Evolutionary conservation across 2,113 vertebrate genomes (phyloP).

Genomic region (Salvelinus fontinalis): DNA sequence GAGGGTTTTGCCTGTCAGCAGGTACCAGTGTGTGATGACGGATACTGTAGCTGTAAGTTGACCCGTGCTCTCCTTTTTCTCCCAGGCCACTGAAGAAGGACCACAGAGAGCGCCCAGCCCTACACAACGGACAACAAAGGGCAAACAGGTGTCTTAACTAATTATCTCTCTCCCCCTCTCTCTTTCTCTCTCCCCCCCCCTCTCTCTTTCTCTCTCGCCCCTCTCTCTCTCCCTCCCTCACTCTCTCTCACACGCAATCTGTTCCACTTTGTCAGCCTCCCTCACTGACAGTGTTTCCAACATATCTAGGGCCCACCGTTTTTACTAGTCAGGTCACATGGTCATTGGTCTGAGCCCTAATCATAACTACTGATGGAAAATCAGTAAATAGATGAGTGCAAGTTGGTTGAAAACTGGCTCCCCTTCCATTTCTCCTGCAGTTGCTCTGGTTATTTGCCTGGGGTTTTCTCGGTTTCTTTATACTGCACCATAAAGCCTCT

Average conservation of each 20-base stretch:
- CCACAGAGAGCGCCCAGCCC: neutral
- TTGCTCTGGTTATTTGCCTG: too few relatives aligned
- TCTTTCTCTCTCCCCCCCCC: neutral
- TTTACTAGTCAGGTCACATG: too few relatives aligned
- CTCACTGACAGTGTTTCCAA: neutral
- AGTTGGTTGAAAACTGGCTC: too few relatives aligned
- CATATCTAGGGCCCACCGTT: too few relatives aligned
- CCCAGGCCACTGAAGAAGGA: constrained; percentile 39
- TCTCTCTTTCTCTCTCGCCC: neutral
- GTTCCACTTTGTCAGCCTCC: neutral
- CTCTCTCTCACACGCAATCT: neutral
- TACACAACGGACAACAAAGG: constrained; percentile 13
- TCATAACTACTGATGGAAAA: too few relatives aligned
- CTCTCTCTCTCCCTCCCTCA: neutral
- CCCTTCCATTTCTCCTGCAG: too few relatives aligned
- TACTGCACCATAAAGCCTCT: too few relatives aligned
- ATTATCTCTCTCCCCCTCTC: neutral
- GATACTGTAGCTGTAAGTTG: neutral
- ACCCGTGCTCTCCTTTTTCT: constrained; percentile 26
- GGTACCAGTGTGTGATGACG: neutral
- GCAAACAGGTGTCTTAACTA: constrained; percentile 45
- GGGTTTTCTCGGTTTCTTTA: too few relatives aligned
- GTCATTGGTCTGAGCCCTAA: too few relatives aligned
- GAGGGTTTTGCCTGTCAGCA: neutral
- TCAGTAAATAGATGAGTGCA: too few relatives aligned